Evolutionary conservation across 2,888 invertebrate genomes (phyloP).

Genomic region (Brachypalpus laphriformis): DNA sequence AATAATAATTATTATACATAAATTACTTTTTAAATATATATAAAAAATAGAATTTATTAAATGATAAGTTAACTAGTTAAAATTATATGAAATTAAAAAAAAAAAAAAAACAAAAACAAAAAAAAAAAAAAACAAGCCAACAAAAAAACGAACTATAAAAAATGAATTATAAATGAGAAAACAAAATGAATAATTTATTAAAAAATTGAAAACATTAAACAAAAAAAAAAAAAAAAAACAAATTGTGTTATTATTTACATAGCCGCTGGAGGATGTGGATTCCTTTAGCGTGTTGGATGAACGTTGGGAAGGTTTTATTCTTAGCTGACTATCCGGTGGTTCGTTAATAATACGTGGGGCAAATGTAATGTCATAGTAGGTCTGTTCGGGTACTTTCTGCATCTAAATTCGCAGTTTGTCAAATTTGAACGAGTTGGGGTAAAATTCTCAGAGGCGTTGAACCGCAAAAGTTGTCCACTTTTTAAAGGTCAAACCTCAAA

Average conservation of each 20-base stretch:
- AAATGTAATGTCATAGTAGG: too few species aligned
- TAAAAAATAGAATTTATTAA: slow-evolving; percentile 73
- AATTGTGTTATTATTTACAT: slow-evolving; percentile 62
- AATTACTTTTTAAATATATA: slow-evolving; percentile 68
- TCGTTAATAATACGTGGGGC: too few species aligned
- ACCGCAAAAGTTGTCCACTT: too few species aligned
- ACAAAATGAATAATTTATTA: slow-evolving; percentile 74
- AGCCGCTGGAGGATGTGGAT: not conserved
- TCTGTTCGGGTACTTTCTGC: too few species aligned
- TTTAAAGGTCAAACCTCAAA: too few species aligned
- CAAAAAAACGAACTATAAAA: slow-evolving; percentile 47
- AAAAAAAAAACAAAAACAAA: slow-evolving; percentile 27
- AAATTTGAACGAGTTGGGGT: too few species aligned
- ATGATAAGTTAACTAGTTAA: slow-evolving; percentile 73
- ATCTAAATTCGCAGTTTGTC: too few species aligned
- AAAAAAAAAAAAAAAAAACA: slow-evolving; percentile 36
- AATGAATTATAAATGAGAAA: slow-evolving; percentile 72
- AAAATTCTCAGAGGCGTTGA: too few species aligned
- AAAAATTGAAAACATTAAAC: slow-evolving; percentile 71
- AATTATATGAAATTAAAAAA: slow-evolving; percentile 71
- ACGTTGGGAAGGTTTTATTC: not conserved
- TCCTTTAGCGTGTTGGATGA: not conserved
- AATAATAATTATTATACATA: slow-evolving; percentile 65
- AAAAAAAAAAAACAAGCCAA: slow-evolving; percentile 25
- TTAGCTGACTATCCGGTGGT: too few species aligned